A percentile compares a stretch with the other conserved stretches of the same genome.
Conservation (phyloP, 2,888 invertebrate genomes). For the Hymenopus coronatus region DNA sequence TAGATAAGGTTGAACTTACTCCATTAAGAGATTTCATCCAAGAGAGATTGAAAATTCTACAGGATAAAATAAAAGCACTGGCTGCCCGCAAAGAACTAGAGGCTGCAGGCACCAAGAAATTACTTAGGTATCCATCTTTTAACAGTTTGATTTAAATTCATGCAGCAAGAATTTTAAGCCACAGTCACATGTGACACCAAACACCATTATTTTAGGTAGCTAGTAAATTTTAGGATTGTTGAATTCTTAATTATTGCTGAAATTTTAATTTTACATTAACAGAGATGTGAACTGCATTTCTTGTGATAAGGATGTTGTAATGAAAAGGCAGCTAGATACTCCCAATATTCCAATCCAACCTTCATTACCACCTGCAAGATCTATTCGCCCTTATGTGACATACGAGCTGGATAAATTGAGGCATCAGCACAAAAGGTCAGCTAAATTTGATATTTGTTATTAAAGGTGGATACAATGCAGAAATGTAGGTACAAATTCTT, state of each 20-base stretch:
- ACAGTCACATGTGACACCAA: too few species aligned
- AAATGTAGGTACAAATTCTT: too few species aligned
- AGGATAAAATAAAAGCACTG: constrained; percentile 61
- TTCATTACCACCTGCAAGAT: constrained; percentile 56
- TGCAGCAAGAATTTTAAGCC: too few species aligned
- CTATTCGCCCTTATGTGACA: constrained; percentile 67
- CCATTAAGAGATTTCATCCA: constrained; percentile 65
- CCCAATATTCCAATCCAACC: constrained; percentile 46
- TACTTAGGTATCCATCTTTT: constrained; percentile 50
- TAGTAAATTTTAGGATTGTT: too few species aligned
- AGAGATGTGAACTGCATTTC: constrained; percentile 74
- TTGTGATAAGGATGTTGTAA: constrained; percentile 71
- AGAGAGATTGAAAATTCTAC: constrained; percentile 57
- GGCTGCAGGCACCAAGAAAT: constrained; percentile 70
- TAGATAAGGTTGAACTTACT: constrained; percentile 63
- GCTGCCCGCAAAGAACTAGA: constrained; percentile 61
- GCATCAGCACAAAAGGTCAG: constrained; percentile 50
- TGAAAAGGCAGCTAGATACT: constrained; percentile 58
- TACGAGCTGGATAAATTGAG: constrained; percentile 64
- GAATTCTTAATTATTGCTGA: too few species aligned
- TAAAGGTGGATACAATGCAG: too few species aligned
- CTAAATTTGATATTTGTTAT: not conserved
- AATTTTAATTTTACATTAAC: constrained; percentile 24
- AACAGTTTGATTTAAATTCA: too few species aligned
- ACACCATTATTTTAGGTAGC: too few species aligned